These are phyloP conservation scores for Drosophila fulvimacula DNA, from an alignment of 2,888 invertebrate genomes.

Conservation along the genomic window DNA sequence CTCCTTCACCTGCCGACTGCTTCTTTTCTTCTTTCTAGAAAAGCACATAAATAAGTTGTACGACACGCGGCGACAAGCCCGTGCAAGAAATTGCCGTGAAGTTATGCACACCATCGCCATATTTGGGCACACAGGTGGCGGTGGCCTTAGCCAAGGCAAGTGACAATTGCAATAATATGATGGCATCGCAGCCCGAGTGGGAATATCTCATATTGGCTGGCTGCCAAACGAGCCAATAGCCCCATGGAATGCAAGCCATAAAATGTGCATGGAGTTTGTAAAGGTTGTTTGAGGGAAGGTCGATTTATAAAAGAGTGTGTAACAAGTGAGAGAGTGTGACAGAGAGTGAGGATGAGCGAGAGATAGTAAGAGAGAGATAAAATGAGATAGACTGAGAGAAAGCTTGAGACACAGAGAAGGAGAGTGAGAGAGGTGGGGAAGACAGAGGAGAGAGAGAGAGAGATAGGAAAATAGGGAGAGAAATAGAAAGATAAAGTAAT, in stretches of 20 bases:
- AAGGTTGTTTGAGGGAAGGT: conserved; percentile 41
- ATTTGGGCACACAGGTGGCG: conserved; percentile 68
- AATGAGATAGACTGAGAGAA: no score
- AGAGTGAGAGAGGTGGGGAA: no score
- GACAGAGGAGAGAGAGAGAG: no score
- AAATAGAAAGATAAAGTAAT: no score
- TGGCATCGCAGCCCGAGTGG: conserved; percentile 20
- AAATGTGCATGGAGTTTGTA: conserved; percentile 12
- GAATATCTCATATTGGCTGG: conserved; percentile 39
- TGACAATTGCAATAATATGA: conserved; percentile 36
- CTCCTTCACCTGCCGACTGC: conserved; percentile 12
- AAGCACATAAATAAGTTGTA: conserved; percentile 75
- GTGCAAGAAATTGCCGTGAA: conserved; percentile 71
- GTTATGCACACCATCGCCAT: conserved; percentile 68
- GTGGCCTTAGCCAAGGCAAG: conserved; percentile 68
- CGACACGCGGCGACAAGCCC: conserved; percentile 68
- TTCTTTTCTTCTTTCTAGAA: conserved; percentile 48
- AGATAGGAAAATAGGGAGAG: no score
- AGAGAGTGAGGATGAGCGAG: no score
- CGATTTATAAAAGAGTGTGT: conserved; percentile 5
- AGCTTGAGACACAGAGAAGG: no score
- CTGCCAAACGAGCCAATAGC: conserved; percentile 25
- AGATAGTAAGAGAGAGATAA: no score
- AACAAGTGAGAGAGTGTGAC: no score
- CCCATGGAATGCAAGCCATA: conserved; percentile 27